phyloP scores from a whole-genome alignment of 2,113 vertebrate genomes.

The Dissostichus mawsoni region DNA sequence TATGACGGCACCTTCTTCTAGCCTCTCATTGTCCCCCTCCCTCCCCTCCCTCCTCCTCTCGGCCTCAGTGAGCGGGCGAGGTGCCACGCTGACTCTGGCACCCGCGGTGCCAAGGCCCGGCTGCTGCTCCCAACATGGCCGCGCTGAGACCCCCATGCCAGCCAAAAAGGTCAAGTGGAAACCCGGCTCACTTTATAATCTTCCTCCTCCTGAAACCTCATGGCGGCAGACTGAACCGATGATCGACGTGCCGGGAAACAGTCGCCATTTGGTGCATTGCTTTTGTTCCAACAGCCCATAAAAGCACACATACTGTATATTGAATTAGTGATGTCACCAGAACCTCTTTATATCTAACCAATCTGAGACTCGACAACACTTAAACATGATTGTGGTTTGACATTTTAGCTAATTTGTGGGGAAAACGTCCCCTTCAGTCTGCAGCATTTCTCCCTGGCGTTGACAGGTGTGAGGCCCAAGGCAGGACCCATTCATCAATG shows the following conservation, averaged over 20 bases:
- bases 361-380: not conserved
- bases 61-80: conserved; percentile 41
- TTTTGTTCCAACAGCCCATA: not conserved
- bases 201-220: conserved; percentile 29
- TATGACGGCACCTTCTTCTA: not conserved
- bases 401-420: conserved; percentile 2
- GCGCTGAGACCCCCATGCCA: conserved; percentile 25
- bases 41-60: conserved; percentile 43
- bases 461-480: conserved; percentile 7
- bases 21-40: not conserved
- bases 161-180: conserved; percentile 67
- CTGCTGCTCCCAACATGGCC: conserved; percentile 48
- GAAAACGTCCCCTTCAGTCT: not conserved
- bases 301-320: too few relatives aligned
- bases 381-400: not conserved
- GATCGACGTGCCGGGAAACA: not conserved
- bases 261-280: conserved; percentile 23
- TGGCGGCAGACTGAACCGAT: not conserved
- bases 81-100: conserved; percentile 52
- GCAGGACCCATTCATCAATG: conserved; percentile 15
- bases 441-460: not conserved
- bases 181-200: conserved; percentile 52
- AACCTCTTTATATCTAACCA: not conserved
- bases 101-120: conserved; percentile 47
- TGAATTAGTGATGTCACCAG: not conserved